Percentiles rank a stretch among this genome's conserved stretches.
Evolutionary conservation across 2,113 vertebrate species (phyloP).

Genomic region (Jaculus jaculus): DNA sequence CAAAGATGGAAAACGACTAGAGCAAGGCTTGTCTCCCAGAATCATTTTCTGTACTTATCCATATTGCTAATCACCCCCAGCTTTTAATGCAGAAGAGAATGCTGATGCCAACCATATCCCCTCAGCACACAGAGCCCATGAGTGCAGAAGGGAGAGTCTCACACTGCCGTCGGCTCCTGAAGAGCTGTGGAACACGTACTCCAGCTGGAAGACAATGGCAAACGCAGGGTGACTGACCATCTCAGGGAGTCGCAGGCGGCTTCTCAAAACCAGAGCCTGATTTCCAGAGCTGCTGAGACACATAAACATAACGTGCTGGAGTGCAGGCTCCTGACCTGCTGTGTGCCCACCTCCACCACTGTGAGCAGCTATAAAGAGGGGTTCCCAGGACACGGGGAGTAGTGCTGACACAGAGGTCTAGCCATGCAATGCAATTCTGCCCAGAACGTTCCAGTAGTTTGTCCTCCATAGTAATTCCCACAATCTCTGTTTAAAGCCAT

Average conservation of each 20-base stretch:
- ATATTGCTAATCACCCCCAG: fast-evolving
- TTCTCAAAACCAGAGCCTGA: conserved; percentile 88
- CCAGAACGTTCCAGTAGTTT: background rate
- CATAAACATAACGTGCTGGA: fast-evolving
- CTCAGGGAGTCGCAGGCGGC: conserved; percentile 90
- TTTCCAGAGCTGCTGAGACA: conserved; percentile 72
- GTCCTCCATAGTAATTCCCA: background rate
- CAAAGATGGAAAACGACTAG: fast-evolving
- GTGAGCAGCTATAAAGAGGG: fast-evolving
- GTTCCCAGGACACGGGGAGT: fast-evolving
- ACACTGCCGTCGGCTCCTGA: conserved; percentile 86
- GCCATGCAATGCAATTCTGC: fast-evolving
- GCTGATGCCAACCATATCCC: fast-evolving
- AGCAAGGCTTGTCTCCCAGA: too few species aligned
- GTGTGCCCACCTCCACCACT: fast-evolving
- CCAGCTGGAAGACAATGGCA: conserved; percentile 91
- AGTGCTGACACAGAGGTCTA: fast-evolving
- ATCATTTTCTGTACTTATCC: fast-evolving
- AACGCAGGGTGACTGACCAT: conserved; percentile 89
- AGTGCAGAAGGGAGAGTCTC: conserved; percentile 51
- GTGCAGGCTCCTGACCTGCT: fast-evolving
- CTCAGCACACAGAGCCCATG: background rate
- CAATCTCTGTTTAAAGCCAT: background rate
- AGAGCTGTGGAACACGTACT: conserved; percentile 89
- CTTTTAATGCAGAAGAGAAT: background rate